These are phyloP conservation scores for Campopleginae sp. DNA, from an alignment of 2,888 invertebrate species.

Conservation along the genomic window DNA sequence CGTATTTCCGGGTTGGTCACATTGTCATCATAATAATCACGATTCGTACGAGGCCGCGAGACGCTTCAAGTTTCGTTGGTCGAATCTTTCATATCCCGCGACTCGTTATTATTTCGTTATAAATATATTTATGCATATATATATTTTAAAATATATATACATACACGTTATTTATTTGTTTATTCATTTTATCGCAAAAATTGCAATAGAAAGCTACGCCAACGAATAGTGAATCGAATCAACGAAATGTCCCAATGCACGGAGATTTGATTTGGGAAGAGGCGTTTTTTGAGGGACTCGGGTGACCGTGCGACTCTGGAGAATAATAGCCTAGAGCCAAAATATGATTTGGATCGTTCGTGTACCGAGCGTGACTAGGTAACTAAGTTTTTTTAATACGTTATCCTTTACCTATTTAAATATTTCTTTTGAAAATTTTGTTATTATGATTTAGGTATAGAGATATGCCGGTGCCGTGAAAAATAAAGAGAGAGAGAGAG, in stretches of 20 bases:
- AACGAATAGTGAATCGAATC: slow-evolving; percentile 62
- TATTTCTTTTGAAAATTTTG: slow-evolving; percentile 42
- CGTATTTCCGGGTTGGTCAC: slow-evolving; percentile 55
- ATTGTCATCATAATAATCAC: slow-evolving; percentile 68
- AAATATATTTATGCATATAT: slow-evolving; percentile 16
- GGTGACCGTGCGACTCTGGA: slow-evolving; percentile 44
- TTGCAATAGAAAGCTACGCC: slow-evolving; percentile 61
- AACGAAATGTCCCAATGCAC: slow-evolving; percentile 48
- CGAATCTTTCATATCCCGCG: slow-evolving; percentile 44
- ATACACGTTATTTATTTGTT: slow-evolving; percentile 20
- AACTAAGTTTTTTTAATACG: slow-evolving; percentile 64
- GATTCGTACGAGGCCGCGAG: slow-evolving; percentile 61
- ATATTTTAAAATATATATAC: slow-evolving; percentile 6
- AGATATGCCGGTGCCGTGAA: slow-evolving; percentile 52
- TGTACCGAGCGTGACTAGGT: slow-evolving; percentile 67
- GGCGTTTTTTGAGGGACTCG: slow-evolving; percentile 3
- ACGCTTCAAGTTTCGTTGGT: slow-evolving; percentile 43
- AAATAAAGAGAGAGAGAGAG: slow-evolving; percentile 31
- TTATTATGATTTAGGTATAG: slow-evolving; percentile 51
- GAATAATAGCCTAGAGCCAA: slow-evolving; percentile 56
- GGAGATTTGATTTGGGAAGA: slow-evolving; percentile 6
- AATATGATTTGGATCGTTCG: slow-evolving; percentile 64
- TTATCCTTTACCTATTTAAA: slow-evolving; percentile 60
- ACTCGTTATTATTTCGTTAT: slow-evolving; percentile 21
- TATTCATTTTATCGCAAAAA: slow-evolving; percentile 57